Percentiles rank a stretch among this genome's conserved stretches.
Evolutionary conservation across 2,888 invertebrate genomes (phyloP).

Genomic region (Himalopsyche tibetana): DNA sequence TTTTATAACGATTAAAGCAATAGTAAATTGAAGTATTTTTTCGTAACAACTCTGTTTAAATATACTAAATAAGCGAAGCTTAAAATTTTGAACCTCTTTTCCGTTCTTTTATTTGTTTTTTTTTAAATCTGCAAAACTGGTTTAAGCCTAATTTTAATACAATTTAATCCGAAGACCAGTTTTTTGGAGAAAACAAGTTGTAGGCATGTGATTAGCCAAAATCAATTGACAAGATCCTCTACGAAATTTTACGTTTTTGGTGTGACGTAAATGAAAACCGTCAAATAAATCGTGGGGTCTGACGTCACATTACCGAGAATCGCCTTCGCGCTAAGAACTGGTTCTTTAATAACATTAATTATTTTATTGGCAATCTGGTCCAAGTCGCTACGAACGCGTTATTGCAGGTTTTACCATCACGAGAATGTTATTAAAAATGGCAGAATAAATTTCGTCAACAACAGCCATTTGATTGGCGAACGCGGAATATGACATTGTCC

Average conservation of each 20-base stretch:
- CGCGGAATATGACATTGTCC: background rate
- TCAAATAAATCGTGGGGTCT: background rate
- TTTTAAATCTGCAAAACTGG: no score
- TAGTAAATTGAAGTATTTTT: no score
- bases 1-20: no score
- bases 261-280: background rate
- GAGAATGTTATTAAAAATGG: background rate
- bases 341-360: constrained; percentile 18
- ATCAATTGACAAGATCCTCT: background rate
- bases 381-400: constrained; percentile 7
- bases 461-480: background rate
- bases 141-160: no score
- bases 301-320: constrained; percentile 9
- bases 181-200: background rate
- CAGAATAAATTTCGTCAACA: background rate
- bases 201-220: background rate
- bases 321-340: background rate
- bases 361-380: constrained; percentile 15
- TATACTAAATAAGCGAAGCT: no score
- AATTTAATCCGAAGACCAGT: no score
- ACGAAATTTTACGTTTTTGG: background rate
- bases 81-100: no score
- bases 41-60: no score
- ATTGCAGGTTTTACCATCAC: constrained; percentile 29
- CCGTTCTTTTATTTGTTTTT: no score